Evolutionary conservation across 2,888 invertebrate species (phyloP).

Genomic region (Leucozona laternaria): DNA sequence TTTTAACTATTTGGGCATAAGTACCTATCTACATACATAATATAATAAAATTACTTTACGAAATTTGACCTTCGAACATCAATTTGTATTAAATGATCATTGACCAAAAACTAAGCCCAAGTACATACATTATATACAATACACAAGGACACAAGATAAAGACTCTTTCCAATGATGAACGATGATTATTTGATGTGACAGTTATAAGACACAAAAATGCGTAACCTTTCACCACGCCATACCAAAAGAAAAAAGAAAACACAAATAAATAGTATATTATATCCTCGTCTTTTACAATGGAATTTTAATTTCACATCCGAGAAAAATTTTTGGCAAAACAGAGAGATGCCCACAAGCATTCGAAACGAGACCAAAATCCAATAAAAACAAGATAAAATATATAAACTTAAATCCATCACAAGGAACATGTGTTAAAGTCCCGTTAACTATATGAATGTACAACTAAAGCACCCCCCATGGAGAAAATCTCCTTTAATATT

Average conservation of each 20-base stretch:
- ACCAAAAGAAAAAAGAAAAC: neutral
- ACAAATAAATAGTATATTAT: neutral
- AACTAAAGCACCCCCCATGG: neutral
- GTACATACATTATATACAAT: neutral
- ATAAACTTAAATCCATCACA: constrained; percentile 42
- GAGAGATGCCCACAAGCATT: constrained; percentile 20
- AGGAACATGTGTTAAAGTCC: constrained; percentile 62
- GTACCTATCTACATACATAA: too few relatives aligned
- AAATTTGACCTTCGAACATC: neutral
- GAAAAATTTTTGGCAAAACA: neutral
- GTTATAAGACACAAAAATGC: constrained; percentile 28
- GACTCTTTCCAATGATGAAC: constrained; percentile 10
- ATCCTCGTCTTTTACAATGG: constrained; percentile 2
- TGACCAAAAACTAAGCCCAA: neutral
- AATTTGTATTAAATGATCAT: neutral
- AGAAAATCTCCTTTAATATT: constrained; percentile 47
- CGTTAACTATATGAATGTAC: neutral
- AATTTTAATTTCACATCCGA: constrained; percentile 15
- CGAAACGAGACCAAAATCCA: constrained; percentile 18
- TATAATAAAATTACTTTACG: too few relatives aligned
- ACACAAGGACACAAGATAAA: constrained; percentile 5
- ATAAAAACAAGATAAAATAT: constrained; percentile 11
- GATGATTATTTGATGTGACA: constrained; percentile 28
- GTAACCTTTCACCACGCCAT: constrained; percentile 20
- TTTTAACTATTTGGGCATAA: too few relatives aligned